Evolutionary conservation across 2,888 invertebrate genomes (phyloP).

Genomic region (Drymonia ruficornis): DNA sequence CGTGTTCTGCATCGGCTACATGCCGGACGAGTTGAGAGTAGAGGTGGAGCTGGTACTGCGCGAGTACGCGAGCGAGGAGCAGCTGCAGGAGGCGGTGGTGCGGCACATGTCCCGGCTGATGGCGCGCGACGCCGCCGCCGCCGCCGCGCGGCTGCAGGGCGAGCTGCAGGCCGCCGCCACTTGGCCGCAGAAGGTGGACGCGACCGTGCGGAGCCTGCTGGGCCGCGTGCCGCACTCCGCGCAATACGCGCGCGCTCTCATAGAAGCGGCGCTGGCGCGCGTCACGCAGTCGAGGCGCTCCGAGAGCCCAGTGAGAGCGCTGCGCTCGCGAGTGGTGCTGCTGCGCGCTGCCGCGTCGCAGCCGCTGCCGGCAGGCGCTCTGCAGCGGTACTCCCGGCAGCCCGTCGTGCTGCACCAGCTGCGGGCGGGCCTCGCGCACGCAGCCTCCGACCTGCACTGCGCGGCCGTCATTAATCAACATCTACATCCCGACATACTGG

Average conservation of each 20-base stretch:
- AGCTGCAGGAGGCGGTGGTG: conserved; percentile 19
- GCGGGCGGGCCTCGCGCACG: conserved; percentile 33
- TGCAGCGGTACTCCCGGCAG: conserved; percentile 44
- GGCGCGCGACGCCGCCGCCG: conserved; percentile 1
- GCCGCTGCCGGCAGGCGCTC: neutral
- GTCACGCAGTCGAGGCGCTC: conserved; percentile 37
- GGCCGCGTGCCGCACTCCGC: conserved; percentile 45
- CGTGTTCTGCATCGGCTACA: conserved; percentile 36
- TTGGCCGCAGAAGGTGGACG: conserved; percentile 28
- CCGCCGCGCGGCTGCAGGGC: conserved; percentile 7
- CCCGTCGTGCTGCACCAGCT: conserved; percentile 42
- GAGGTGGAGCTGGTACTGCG: conserved; percentile 12
- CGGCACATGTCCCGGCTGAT: conserved; percentile 21
- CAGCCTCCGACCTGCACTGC: conserved; percentile 42
- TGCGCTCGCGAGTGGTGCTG: conserved; percentile 49
- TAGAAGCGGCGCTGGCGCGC: conserved; percentile 48
- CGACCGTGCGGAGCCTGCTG: conserved; percentile 40
- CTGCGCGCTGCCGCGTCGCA: conserved; percentile 30
- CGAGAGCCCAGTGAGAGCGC: conserved; percentile 15
- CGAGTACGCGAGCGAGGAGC: conserved; percentile 11
- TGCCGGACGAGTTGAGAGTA: conserved; percentile 16
- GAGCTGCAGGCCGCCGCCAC: neutral
- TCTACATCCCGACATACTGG: conserved; percentile 38
- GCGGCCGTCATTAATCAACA: conserved; percentile 50
- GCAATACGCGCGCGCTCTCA: conserved; percentile 50